These are phyloP conservation scores for Cyrtorhinus lividipennis DNA, from an alignment of 1,140 invertebrate genomes.

Conservation along the genomic window DNA sequence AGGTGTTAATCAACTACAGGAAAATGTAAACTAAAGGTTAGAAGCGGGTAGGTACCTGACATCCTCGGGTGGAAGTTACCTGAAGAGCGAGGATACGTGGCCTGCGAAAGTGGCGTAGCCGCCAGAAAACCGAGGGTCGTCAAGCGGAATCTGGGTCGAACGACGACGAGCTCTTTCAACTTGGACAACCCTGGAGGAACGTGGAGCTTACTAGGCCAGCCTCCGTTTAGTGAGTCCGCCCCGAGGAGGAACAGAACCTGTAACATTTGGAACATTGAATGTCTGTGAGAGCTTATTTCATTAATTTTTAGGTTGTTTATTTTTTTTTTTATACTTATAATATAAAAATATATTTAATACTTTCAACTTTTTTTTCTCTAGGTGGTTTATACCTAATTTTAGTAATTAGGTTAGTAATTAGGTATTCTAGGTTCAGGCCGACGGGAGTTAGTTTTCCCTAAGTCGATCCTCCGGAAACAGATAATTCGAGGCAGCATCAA, in stretches of 20 bases:
- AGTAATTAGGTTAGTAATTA: too few relatives aligned
- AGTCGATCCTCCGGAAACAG: too few relatives aligned
- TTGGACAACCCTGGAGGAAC: constrained; percentile 48
- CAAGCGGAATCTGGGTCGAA: constrained; percentile 57
- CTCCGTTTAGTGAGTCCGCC: constrained; percentile 56
- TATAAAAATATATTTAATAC: not conserved
- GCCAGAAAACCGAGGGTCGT: constrained; percentile 59
- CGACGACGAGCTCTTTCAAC: constrained; percentile 64
- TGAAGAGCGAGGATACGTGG: constrained; percentile 53
- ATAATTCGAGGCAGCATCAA: too few relatives aligned
- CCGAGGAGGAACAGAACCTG: constrained; percentile 71
- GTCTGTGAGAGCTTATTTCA: constrained; percentile 45
- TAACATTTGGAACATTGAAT: constrained; percentile 47
- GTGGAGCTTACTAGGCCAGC: constrained; percentile 42
- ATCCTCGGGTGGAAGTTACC: constrained; percentile 7
- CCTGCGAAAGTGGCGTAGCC: constrained; percentile 46
- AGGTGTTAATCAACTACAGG: too few relatives aligned
- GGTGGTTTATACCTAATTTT: too few relatives aligned
- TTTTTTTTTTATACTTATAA: not conserved
- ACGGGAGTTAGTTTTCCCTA: too few relatives aligned
- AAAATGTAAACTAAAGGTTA: constrained; percentile 35
- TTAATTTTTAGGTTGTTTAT: too few relatives aligned
- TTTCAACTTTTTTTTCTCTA: too few relatives aligned
- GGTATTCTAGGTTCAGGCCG: too few relatives aligned
- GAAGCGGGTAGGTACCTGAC: not conserved